phyloP scores from a whole-genome alignment of 2,113 vertebrate genomes.

The Tragulus kanchil region DNA sequence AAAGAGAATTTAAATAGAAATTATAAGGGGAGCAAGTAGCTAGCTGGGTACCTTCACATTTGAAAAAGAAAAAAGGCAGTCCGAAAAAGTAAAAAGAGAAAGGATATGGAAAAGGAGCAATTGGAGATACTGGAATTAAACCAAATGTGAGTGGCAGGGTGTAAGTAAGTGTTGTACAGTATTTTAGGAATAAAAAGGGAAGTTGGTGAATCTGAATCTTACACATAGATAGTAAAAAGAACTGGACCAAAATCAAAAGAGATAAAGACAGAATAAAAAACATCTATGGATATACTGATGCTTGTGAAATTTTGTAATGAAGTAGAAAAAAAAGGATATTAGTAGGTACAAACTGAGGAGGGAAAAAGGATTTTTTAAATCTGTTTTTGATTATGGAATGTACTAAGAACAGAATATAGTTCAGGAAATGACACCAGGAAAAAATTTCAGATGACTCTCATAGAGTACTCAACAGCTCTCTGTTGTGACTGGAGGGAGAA shows the following conservation, averaged over 20 bases:
- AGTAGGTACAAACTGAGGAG: background rate
- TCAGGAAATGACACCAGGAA: background rate
- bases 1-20: background rate
- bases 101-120: background rate
- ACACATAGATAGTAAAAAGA: background rate
- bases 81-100: background rate
- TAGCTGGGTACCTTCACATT: background rate
- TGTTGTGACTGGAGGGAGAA: background rate
- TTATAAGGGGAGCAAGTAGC: background rate
- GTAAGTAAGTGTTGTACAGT: fast-evolving
- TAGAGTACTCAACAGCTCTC: background rate
- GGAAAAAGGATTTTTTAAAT: background rate
- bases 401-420: background rate
- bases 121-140: background rate
- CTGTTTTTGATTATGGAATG: background rate
- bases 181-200: background rate
- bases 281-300: background rate
- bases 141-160: background rate
- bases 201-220: background rate
- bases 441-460: background rate
- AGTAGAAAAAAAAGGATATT: background rate
- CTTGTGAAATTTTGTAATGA: background rate
- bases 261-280: background rate
- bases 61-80: background rate
- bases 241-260: background rate